A percentile compares a stretch with the other conserved stretches of the same genome.
These are phyloP conservation scores for Rhorus exstirpatorius DNA, from an alignment of 2,888 invertebrate species.

Conservation along the genomic window DNA sequence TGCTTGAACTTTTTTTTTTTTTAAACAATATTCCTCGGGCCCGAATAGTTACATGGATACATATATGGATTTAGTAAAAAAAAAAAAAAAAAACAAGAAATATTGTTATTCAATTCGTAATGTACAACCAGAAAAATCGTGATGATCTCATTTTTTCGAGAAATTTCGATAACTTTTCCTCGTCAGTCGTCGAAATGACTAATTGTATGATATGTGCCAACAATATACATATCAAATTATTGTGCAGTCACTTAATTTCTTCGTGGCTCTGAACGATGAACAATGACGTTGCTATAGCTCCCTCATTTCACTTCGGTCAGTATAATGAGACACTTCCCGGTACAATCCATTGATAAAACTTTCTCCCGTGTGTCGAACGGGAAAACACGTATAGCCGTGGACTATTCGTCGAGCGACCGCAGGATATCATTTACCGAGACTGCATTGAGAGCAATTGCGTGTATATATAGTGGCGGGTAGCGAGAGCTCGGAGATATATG, in stretches of 20 bases:
- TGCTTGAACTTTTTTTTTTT: not conserved
- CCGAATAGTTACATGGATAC: too few relatives aligned
- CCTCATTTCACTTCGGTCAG: slow-evolving; percentile 21
- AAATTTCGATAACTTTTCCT: not conserved
- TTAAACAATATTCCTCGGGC: too few relatives aligned
- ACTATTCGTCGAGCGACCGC: slow-evolving; percentile 54
- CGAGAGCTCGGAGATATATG: not conserved
- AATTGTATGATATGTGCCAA: slow-evolving; percentile 22
- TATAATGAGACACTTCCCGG: slow-evolving; percentile 29
- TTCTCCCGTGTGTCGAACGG: slow-evolving; percentile 38
- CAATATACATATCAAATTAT: not conserved
- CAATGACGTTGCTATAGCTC: slow-evolving; percentile 36
- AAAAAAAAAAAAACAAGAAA: too few relatives aligned
- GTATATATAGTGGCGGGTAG: not conserved
- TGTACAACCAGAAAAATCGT: too few relatives aligned
- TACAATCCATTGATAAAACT: slow-evolving; percentile 44
- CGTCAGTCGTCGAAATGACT: not conserved
- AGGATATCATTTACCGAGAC: slow-evolving; percentile 43
- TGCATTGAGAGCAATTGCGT: slow-evolving; percentile 37
- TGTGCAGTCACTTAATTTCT: slow-evolving; percentile 26
- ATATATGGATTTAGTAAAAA: too few relatives aligned
- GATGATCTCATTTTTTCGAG: too few relatives aligned
- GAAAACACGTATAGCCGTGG: slow-evolving; percentile 57
- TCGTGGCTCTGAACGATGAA: slow-evolving; percentile 32
- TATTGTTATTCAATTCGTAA: too few relatives aligned